Evolutionary conservation across 2,888 invertebrate genomes (phyloP), one percentile per base, ranked within the genome.

Genomic region (Ochlodes sylvanus): DNA sequence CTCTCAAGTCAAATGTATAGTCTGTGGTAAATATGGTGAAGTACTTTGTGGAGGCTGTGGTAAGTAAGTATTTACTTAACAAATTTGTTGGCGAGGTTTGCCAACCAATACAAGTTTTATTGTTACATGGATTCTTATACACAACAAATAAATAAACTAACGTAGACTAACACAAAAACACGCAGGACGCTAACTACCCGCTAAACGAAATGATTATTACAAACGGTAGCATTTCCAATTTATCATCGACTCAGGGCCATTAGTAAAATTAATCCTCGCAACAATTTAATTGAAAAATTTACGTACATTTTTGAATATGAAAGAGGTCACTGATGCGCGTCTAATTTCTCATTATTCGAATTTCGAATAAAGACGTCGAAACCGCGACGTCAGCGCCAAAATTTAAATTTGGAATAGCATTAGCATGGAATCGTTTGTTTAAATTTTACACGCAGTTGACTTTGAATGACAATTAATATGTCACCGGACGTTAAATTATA

Each of bases 401-500:
- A 87, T 87, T 85, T 81, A 83, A 87, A 90, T 89, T 86, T 82
- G 70, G 81, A 85, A 85, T 74, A 73, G 72, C 76, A 82, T 86
- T 83, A 83, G 79, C 74, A 71, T 73, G 72, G 75, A 80, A 87
- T 84, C 91, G 89, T 92, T 92, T 89, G 90, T 92, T 88, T 87
- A 83, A 92, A 92, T 93, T 92, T 86, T 79, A 82, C 90, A 92
- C 92, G 89, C 92, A 86, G 90, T 91, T 91, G 90, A 90, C 70
- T 91, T 76, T 84, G 85, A 89, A 92, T 89, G 79, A 73, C 76
- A 71, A 80, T 82, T 68, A 62, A 50, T 52, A 83, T 82, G 81
- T 77, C 76, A 78, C 77, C 79, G 81, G 79, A 84, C 83, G 75
- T 80, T 73, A 82, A 88, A 88, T 88, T 88, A 85, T 84, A 84